Evolutionary conservation across 1,140 invertebrate species (phyloP), one percentile per base, ranked within the genome.

Genomic region (Liolophura sinensis): DNA sequence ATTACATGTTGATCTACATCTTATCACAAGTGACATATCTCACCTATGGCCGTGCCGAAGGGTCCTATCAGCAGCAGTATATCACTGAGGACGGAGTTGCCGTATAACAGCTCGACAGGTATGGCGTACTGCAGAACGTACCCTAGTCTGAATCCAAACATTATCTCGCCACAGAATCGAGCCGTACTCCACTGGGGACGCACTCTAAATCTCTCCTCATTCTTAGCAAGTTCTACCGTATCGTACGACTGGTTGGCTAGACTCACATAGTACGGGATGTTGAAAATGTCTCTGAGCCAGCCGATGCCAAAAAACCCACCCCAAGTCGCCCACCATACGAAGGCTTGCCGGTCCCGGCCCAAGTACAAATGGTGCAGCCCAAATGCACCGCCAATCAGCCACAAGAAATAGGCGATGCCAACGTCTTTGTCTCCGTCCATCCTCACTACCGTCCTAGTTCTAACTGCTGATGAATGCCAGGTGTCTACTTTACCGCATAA

Each of bases 311-410:
- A 87, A 75, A 93, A 94, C 5, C 94, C 95, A 18, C 94, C 95
- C 14, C 93, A 84, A 1, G 93, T 93, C 57, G 89, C 90, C 87
- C 92, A 92, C 89, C 92, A 95, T 0, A 96, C 85, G 77, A 97
- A 92, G 0, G 92, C 95, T 76, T 98, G 95, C n/a, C 89, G 87
- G 81, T 97, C 93, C 63, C 95, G 85, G 55, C 89, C 88, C 54
- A 98, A 85, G 81, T 98, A 98, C 75, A 97, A 89, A 80, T 97
- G 94, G 85, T 98, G 96, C 1, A 94, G 82, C 0, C 95, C 95
- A 70, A 93, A 91, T 72, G 92, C 85, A 14, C 95, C 95, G 48
- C 93, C 93, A 68, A 94, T 87, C 0, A 95, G 75, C 95, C 95
- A 97, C 20, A 93, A 85, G 20, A 96, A 52, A 81, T 95, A 96